phyloP scores from a whole-genome alignment of 2,797 vertebrate species.

The Anas georgica region DNA sequence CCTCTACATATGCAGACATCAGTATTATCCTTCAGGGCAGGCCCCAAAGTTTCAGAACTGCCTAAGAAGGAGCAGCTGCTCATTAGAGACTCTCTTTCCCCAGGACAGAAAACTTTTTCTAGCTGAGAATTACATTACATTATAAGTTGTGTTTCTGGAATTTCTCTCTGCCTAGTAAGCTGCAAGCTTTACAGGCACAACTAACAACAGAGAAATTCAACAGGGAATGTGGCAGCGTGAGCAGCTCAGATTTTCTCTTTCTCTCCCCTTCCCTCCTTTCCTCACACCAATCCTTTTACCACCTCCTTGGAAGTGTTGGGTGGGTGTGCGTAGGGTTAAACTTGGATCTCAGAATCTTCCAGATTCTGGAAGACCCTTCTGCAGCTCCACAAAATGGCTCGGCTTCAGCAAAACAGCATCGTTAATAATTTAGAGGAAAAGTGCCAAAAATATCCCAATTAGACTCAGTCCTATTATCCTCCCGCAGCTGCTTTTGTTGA shows the following conservation, averaged over 20 bases:
- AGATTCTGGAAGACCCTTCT: not conserved
- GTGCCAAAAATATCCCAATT: conserved; percentile 19
- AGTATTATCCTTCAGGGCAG: not conserved
- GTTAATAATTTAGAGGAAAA: conserved; percentile 15
- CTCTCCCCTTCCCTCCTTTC: not conserved
- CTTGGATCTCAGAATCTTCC: not conserved
- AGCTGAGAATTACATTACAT: not conserved
- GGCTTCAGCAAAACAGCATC: not conserved
- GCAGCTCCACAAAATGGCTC: not conserved
- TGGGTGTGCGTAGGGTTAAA: not conserved
- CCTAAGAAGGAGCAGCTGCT: not conserved
- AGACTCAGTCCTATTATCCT: not conserved
- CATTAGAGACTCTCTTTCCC: not conserved
- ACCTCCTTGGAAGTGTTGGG: not conserved
- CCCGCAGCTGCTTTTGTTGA: not conserved
- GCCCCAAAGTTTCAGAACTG: not conserved
- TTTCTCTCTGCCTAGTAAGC: not conserved
- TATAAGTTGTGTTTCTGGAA: not conserved
- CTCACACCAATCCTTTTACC: not conserved
- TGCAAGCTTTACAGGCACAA: not conserved
- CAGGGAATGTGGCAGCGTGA: not conserved
- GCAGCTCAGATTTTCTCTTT: not conserved
- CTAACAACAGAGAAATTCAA: not conserved
- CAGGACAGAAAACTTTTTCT: not conserved
- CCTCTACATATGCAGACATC: not conserved